Conservation (phyloP, 2,113 vertebrate species). For the Eptatretus burgeri region DNA sequence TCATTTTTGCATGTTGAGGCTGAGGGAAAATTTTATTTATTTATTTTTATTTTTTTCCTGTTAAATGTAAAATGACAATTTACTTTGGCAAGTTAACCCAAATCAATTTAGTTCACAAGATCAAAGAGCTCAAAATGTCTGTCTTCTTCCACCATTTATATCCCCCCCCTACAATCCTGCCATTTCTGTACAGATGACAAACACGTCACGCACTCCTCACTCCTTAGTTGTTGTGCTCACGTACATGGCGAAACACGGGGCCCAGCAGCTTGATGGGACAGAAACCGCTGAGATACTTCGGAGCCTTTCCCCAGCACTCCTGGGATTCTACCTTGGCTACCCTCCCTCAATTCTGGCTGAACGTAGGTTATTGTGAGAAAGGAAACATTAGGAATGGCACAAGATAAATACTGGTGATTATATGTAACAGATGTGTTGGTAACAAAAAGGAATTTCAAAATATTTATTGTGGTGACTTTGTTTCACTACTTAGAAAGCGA, state of each 20-base stretch:
- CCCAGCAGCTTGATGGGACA: neutral
- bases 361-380: neutral
- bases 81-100: too few species aligned
- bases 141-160: neutral
- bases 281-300: neutral
- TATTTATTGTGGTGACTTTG: too few species aligned
- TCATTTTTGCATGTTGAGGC: too few species aligned
- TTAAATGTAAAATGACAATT: too few species aligned
- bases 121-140: neutral
- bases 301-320: neutral
- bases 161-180: neutral
- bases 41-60: too few species aligned
- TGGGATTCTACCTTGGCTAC: slow-evolving; percentile 7
- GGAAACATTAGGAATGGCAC: too few species aligned
- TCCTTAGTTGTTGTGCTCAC: neutral
- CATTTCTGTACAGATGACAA: neutral
- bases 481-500: too few species aligned
- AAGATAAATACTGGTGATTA: too few species aligned
- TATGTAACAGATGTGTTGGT: too few species aligned
- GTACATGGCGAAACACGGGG: neutral
- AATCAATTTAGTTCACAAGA: too few species aligned
- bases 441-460: too few species aligned
- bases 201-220: neutral
- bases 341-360: slow-evolving; percentile 4
- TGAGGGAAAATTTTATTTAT: too few species aligned